Evolutionary conservation across 92 coral and sea anemone genomes (phyloP).

Genomic region (Pocillopora grandis): DNA sequence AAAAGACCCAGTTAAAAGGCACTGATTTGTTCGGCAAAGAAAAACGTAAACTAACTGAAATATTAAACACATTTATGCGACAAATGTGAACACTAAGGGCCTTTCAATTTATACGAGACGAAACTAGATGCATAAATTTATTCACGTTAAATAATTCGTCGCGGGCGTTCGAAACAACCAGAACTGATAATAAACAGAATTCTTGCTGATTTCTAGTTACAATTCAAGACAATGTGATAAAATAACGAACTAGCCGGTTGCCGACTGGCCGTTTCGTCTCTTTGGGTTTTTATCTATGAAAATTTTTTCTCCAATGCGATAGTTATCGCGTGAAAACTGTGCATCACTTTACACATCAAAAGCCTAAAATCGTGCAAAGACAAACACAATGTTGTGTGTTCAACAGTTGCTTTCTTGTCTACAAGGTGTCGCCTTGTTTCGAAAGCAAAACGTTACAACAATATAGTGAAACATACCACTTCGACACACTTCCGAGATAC

Average conservation of each 20-base stretch:
- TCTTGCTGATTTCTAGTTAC: slow-evolving; percentile 9
- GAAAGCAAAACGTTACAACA: background rate
- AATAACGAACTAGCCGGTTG: background rate
- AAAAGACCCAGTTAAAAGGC: slow-evolving; percentile 1
- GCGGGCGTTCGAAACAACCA: slow-evolving; percentile 9
- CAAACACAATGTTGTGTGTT: background rate
- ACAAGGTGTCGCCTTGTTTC: background rate
- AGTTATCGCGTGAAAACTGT: slow-evolving; percentile 28
- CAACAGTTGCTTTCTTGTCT: background rate
- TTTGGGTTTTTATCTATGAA: slow-evolving; percentile 6
- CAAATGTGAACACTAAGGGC: slow-evolving; percentile 16
- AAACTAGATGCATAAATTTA: slow-evolving; percentile 37
- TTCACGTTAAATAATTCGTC: slow-evolving; percentile 15
- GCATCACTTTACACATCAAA: background rate
- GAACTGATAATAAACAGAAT: background rate
- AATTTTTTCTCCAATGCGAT: background rate
- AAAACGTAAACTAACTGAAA: slow-evolving; percentile 29
- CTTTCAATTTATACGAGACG: background rate
- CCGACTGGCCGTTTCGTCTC: background rate
- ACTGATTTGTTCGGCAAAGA: slow-evolving; percentile 7
- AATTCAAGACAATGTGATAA: background rate
- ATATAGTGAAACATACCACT: background rate
- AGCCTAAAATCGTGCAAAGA: background rate
- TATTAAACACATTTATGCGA: slow-evolving; percentile 27
- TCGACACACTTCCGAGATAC: background rate